These are phyloP conservation scores for Cabera pusaria DNA, from an alignment of 2,888 invertebrate species.

Conservation along the genomic window DNA sequence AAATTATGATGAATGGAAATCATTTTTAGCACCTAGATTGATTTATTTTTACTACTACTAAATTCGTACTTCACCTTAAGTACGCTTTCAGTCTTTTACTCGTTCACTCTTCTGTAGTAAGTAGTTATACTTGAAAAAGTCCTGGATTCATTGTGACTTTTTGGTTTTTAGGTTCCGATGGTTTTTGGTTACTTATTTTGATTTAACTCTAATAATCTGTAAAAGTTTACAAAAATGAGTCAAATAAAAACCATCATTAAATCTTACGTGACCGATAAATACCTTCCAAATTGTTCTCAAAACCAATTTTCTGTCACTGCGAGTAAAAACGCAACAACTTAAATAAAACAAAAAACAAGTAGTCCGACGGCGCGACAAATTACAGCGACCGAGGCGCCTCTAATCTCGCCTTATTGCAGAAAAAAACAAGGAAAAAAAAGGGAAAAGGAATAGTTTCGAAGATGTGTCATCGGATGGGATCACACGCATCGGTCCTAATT, in stretches of 20 bases:
- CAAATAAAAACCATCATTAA: not conserved
- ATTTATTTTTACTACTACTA: no score
- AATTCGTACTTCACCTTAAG: no score
- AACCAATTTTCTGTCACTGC: conserved; percentile 51
- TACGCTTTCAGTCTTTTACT: no score
- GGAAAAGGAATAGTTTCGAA: conserved; percentile 51
- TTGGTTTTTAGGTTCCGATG: no score
- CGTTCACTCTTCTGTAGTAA: no score
- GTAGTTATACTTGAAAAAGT: no score
- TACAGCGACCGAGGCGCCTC: conserved; percentile 61
- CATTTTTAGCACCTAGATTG: no score
- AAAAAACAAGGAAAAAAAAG: conserved; percentile 33
- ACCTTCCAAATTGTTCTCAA: conserved; percentile 37
- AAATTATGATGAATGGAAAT: no score
- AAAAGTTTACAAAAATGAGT: no score
- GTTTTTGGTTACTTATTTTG: no score
- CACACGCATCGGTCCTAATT: conserved; percentile 55
- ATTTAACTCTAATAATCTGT: no score
- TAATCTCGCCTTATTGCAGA: conserved; percentile 54
- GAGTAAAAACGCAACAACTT: conserved; percentile 39
- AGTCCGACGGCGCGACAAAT: conserved; percentile 62
- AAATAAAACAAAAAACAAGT: conserved; percentile 35
- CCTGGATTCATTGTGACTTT: no score
- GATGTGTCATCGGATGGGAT: conserved; percentile 67
- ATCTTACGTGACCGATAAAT: conserved; percentile 35